These are phyloP conservation scores for Tamandua tetradactyla DNA, from an alignment of 2,797 vertebrate species.

Conservation along the genomic window DNA sequence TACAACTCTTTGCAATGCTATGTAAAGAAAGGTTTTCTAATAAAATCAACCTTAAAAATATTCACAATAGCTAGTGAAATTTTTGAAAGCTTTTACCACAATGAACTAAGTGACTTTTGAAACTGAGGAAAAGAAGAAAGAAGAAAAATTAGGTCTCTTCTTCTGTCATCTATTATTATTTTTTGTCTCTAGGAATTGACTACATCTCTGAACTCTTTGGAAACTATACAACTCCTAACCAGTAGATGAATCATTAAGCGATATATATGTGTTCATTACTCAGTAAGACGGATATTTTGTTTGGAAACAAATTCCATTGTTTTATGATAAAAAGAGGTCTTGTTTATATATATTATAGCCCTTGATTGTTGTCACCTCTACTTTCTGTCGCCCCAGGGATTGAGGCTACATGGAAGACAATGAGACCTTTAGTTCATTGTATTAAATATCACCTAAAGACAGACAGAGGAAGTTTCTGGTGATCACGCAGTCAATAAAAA, in stretches of 20 bases:
- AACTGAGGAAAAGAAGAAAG: conserved; percentile 29
- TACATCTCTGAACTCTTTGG: conserved; percentile 39
- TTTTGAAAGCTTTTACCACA: conserved; percentile 34
- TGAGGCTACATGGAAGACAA: background rate
- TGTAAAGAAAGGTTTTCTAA: conserved; percentile 45
- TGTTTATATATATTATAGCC: conserved; percentile 15
- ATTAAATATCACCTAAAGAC: background rate
- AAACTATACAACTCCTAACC: background rate
- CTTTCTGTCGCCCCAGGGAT: background rate
- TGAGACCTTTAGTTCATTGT: background rate
- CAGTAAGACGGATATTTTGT: background rate
- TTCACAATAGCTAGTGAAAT: conserved; percentile 50
- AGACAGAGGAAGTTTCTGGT: background rate
- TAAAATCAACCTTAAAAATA: conserved; percentile 59
- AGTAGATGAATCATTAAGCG: background rate
- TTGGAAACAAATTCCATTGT: conserved; percentile 32
- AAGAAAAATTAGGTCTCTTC: conserved; percentile 57
- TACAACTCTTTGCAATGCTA: background rate
- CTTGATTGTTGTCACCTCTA: background rate
- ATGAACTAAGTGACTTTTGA: conserved; percentile 67
- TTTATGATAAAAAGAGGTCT: background rate
- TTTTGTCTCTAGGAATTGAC: conserved; percentile 56
- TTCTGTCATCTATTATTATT: conserved; percentile 51
- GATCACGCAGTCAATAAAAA: background rate
- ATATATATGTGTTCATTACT: conserved; percentile 15